Percentiles rank a stretch among this genome's conserved stretches.
Conservation (phyloP, 2,113 vertebrate genomes). For the Chaetura pelagica region DNA sequence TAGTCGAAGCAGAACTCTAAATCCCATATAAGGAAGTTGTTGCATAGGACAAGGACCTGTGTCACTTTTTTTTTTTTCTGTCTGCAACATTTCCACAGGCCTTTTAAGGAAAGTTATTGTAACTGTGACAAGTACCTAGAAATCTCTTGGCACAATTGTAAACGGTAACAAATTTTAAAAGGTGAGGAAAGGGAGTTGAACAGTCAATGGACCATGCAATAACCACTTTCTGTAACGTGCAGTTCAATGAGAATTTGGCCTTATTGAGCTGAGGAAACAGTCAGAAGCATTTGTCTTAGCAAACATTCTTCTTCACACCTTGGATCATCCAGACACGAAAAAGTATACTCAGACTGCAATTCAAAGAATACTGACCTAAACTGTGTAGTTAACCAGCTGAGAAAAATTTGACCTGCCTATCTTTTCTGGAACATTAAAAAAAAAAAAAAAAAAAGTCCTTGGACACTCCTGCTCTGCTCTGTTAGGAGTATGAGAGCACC, state of each 20-base stretch:
- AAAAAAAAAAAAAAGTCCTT: background rate
- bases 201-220: slow-evolving; percentile 60
- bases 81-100: background rate
- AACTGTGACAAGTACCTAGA: background rate
- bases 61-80: background rate
- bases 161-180: slow-evolving; percentile 69
- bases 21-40: background rate
- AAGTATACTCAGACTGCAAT: slow-evolving; percentile 49
- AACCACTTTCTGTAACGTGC: slow-evolving; percentile 22
- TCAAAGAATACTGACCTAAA: slow-evolving; percentile 62
- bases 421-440: background rate
- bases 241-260: slow-evolving; percentile 69
- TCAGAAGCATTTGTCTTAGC: slow-evolving; percentile 71
- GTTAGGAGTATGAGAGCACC: too few species aligned
- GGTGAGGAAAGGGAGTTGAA: slow-evolving; percentile 18
- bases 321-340: slow-evolving; percentile 59
- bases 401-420: slow-evolving; percentile 30
- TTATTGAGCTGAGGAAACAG: slow-evolving; percentile 50
- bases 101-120: background rate
- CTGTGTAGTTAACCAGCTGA: slow-evolving; percentile 3
- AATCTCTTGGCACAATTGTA: slow-evolving; percentile 1
- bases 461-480: background rate
- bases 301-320: slow-evolving; percentile 65
- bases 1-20: background rate
- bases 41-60: background rate